These are phyloP conservation scores for Monochamus alternatus DNA, from an alignment of 2,888 invertebrate genomes.

Conservation along the genomic window DNA sequence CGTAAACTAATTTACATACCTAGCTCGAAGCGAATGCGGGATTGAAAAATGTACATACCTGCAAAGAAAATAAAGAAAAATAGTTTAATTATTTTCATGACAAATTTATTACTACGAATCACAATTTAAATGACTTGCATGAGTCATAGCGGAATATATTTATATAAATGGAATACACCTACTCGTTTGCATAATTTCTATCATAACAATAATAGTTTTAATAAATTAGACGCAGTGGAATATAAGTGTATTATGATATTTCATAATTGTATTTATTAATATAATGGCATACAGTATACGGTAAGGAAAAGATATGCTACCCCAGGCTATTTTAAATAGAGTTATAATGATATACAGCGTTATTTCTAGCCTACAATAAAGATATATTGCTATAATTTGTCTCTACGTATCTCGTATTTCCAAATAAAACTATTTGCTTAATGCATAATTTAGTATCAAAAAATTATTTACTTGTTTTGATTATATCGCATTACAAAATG, in stretches of 20 bases:
- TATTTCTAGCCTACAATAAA: conserved; percentile 23
- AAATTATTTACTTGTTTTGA: not conserved
- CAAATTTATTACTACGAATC: conserved; percentile 53
- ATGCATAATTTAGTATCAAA: not conserved
- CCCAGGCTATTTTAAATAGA: conserved; percentile 22
- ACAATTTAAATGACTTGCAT: conserved; percentile 45
- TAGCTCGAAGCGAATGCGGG: conserved; percentile 27
- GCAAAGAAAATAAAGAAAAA: conserved; percentile 49
- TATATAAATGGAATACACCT: conserved; percentile 50
- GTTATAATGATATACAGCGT: conserved; percentile 28
- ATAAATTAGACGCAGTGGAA: conserved; percentile 35
- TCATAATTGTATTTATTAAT: conserved; percentile 32
- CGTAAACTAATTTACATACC: conserved; percentile 50
- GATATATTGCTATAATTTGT: conserved; percentile 24
- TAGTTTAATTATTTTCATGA: conserved; percentile 51
- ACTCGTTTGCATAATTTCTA: conserved; percentile 46
- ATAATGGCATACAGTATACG: conserved; percentile 21
- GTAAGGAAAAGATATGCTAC: conserved; percentile 23
- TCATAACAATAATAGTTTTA: conserved; percentile 43
- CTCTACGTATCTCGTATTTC: not conserved
- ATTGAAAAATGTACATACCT: conserved; percentile 51
- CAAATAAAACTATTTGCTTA: not conserved
- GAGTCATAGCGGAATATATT: conserved; percentile 48
- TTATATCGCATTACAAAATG: not conserved
- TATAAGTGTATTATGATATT: conserved; percentile 38